Conservation (phyloP, 2,888 invertebrate species). For the Torymus aiolomorphi region DNA sequence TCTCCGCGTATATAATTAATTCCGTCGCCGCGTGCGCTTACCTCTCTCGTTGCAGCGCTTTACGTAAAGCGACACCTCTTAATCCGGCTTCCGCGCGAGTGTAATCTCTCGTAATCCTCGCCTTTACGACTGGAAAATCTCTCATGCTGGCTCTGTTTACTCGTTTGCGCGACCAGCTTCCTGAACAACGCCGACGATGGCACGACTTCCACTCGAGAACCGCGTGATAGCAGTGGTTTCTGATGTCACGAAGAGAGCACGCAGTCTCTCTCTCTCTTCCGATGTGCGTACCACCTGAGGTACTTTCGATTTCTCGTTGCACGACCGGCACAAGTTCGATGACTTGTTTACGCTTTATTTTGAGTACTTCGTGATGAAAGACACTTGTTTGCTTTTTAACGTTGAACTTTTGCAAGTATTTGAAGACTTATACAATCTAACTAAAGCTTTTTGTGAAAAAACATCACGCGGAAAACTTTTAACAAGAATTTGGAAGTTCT, state of each 20-base stretch:
- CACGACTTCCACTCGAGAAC: slow-evolving; percentile 15
- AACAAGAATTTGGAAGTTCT: too few relatives aligned
- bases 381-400: background rate
- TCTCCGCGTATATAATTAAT: slow-evolving; percentile 14
- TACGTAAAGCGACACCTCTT: slow-evolving; percentile 41
- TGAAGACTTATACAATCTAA: too few relatives aligned
- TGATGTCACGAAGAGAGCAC: slow-evolving; percentile 17
- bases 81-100: slow-evolving; percentile 6
- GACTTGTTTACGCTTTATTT: slow-evolving; percentile 37
- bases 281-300: slow-evolving; percentile 3
- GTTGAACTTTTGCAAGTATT: too few relatives aligned
- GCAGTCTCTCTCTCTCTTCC: background rate
- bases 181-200: background rate
- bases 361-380: background rate
- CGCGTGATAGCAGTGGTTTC: slow-evolving; percentile 6
- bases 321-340: slow-evolving; percentile 2
- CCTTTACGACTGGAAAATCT: slow-evolving; percentile 16
- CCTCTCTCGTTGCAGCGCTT: background rate
- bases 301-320: slow-evolving; percentile 41
- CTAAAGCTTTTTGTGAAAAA: too few relatives aligned
- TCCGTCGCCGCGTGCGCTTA: slow-evolving; percentile 3
- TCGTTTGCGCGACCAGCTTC: slow-evolving; percentile 13
- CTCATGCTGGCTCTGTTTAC: slow-evolving; percentile 9
- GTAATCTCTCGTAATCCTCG: slow-evolving; percentile 18
- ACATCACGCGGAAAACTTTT: too few relatives aligned